Evolutionary conservation across 2,888 invertebrate species (phyloP), one percentile per base, ranked within the genome.

Genomic region (Pharmacophagus antenor): DNA sequence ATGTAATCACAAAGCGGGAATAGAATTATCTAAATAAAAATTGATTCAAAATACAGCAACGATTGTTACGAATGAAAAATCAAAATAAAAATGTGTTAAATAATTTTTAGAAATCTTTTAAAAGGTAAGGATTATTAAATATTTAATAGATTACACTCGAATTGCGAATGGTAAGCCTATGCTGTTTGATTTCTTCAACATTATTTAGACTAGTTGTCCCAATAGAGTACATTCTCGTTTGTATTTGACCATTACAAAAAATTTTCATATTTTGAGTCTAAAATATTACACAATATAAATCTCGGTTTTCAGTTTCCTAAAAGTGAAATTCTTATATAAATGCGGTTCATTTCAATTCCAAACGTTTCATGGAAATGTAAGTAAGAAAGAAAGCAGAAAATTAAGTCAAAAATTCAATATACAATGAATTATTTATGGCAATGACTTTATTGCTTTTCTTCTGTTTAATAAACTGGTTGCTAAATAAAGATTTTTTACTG

Each of bases 301-400:
- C n/a, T 37, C 37, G n/a, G 37, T 37, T 37, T 37, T 37, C 37
- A n/a, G 18, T 18, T 44, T 20, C 18, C 18, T 17, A 17, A 42
- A 42, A 8, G 42, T 42, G 6, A 21, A 46, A 21, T 22, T 46
- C 12, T 46, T 10, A 47, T 22, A 47, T 22, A 5, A 22, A 47
- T 47, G 47, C 22, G 22, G 47, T 22, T 18, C 15, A 22, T 47
- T 47, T 20, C 12, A 47, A 47, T 22, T 47, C 22, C 47, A 20
- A 47, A 47, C 47, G 47, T 47, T 47, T 47, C 10, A 47, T 47
- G 47, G 47, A 47, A 47, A 47, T 22, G 47, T 47, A 22, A 15
- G 22, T 3, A 22, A 15, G 20, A 12, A 22, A 22, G n/a, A 2
- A n/a, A 22, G n/a, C 2, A 6, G 20, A 47, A 47, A 47, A 2